Evolutionary conservation across 2,113 vertebrate genomes (phyloP), one percentile per base, ranked within the genome.

Genomic region (Tringa solitaria): DNA sequence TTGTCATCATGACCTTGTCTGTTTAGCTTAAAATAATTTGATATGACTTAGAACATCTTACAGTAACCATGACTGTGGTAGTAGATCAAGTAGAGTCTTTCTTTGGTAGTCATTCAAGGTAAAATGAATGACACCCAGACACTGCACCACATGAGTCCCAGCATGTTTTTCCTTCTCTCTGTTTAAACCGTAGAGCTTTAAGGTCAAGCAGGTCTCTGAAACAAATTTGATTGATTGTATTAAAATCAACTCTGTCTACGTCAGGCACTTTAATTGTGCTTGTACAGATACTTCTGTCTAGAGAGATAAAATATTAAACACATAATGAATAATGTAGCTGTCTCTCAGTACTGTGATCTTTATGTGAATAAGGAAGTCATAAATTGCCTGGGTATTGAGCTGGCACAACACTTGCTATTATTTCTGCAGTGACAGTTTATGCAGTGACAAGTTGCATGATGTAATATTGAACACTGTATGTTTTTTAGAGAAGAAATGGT

Each of bases 231-330:
- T 33, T 70, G n/a, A 68, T 84, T 81, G 37, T 87, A 73, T 92
- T 94, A 79, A 89, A 95, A 95, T 69, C 54, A 87, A 35, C 61
- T 69, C 65, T 53, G 37, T 87, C 76, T 91, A 65, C 4, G 2
- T 90, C 86, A 95, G 59, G 82, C 14, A 51, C 91, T 91, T 95
- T 91, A 92, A 92, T 95, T 95, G 74, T 87, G 70, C n/a, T 9
- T 80, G n/a, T 85, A 80, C 18, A 87, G 74, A 57, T 89, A 65
- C 53, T 89, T 95, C 35, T 91, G 57, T 80, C 60, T 70, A 48
- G 51, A 90, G 76, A 88, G 41, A 91, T 92, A 68, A 97, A 94
- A 95, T 97, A 96, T 94, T 95, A 90, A 96, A 57, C 26, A 65
- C 39, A 23, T 64, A 48, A 90, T 96, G 68, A 96, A 97, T 93